Evolutionary conservation across 2,113 vertebrate species (phyloP), one percentile per base, ranked within the genome.

Genomic region (Corynorhinus townsendii): DNA sequence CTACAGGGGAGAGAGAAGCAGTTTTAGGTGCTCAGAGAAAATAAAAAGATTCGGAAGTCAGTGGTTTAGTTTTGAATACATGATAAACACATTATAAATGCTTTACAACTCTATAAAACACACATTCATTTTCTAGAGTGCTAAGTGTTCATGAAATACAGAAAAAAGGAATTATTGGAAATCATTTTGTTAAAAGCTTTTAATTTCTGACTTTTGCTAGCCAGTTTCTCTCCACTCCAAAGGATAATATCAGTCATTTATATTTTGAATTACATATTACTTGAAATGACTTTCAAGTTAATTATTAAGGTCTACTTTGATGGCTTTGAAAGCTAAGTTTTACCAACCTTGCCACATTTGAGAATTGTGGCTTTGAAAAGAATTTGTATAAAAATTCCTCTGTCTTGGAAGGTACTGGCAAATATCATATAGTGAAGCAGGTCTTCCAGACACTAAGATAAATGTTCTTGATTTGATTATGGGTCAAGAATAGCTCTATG

Each of bases 281-380:
- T 95, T 95, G 85, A 85, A 94, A 92, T 93, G 40, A 85, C 35
- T 85, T 85, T 96, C 73, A 95, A 95, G 35, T 35, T 92, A 95
- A 96, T 93, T 80, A 52, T 69, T 66, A 33, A 75, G 28, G 0
- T 22, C 30, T 71, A n/a, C 3, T 62, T 92, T 38, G 28, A 62
- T 64, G 7, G 1, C 69, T 97, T 85, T 59, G 40, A 28, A 68
- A 97, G 76, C 14, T 49, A 93, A 95, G 0, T 11, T 87, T 22
- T 16, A n/a, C 64, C 19, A 94, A 47, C 54, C 10, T 85, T 24
- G 20, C 9, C 30, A 43, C 75, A 72, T 33, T 68, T 24, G 26
- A 54, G 66, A 95, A 98, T 81, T 90, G 43, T 52, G 89, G 8
- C 7, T 90, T 95, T 90, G 5, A 62, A 54, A 5, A 6, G 52